Evolutionary conservation across 2,113 vertebrate genomes (phyloP), one percentile per base, ranked within the genome.

Genomic region (Oriolus oriolus): DNA sequence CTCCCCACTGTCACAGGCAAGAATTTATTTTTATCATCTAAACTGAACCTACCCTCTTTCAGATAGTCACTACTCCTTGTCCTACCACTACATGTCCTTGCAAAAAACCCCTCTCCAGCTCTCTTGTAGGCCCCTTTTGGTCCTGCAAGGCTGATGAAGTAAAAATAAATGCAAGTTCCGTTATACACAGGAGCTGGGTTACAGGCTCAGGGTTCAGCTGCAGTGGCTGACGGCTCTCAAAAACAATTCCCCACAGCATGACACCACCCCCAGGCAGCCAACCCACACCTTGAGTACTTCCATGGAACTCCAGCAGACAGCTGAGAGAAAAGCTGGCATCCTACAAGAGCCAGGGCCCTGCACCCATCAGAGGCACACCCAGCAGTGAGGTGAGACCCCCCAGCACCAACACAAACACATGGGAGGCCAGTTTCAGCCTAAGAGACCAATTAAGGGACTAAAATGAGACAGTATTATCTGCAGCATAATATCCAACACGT

Each of bases 351-450:
- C 23, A 28, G 6, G 16, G 16, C 45, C 49, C 53, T 54, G 14
- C 16, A 22, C 7, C 11, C 6, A 0, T 6, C 17, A 59, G 42
- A 37, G 60, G 69, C 27, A 28, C 12, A 45, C 2, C 22, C 54
- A 44, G 53, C 12, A 84, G 50, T 1, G 0, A 56, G 20, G 41
- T 44, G 21, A 53, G 42, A 54, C 53, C 30, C 30, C 26, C 33
- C 41, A 47, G 37, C 52, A 47, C 8, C 14, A 52, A 15, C 37
- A 61, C 8, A 9, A 60, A 52, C 30, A 39, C 24, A 23, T 2
- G n/a, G 4, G 24, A 37, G 35, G 11, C 23, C 52, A 91, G 9
- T 11, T 30, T 31, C 26, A 56, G 66, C 0, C 1, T 3, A 23
- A 61, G 24, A 75, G 8, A 57, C 14, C 41, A 47, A 65, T 3